Evolutionary conservation across 2,888 invertebrate genomes (phyloP), one percentile per base, ranked within the genome.

Genomic region (Diploptera punctata): DNA sequence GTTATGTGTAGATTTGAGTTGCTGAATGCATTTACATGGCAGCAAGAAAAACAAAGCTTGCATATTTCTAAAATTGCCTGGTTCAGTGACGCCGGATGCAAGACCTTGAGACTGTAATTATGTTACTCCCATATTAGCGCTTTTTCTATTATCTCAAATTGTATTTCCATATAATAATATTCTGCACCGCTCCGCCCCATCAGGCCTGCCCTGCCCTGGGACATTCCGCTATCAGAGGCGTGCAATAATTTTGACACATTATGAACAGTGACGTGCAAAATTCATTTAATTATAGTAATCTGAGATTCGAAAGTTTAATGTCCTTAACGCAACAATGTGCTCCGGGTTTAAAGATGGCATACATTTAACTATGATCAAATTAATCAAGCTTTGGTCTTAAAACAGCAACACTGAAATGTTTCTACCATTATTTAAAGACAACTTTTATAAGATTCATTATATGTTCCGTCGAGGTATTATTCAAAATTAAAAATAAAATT

Each of bases 101-200:
- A 13, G 10, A 13, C 47, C 47, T 47, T 47, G 47, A 47, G 10
- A n/a, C 54, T 24, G 54, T 54, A 54, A 54, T 54, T 54, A 7
- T 13, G 7, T 54, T 2, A 47, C 47, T 47, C 54, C 26, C 60
- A 31, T 60, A 60, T 60, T 60, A 60, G 60, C 60, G 60, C 9
- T 31, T 60, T 60, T 60, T 60, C 60, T 31, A 60, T 60, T 60
- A 60, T 47, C 47, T 47, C 24, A 3, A 54, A 3, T 54, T 54
- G 21, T 54, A 24, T 54, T 54, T 54, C 54, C 24, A 4, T 54
- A 24, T 54, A 54, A 54, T 24, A 54, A 24, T 54, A 54, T 54
- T 54, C 21, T 24, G 54, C 24, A 13, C 3, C 26, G 54, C 54
- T 24, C 54, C 54, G 54, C 54, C 26, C 26, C 26, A 13, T 4